Conservation (phyloP, 2,888 invertebrate species). For the Drosophila prostipennis region DNA sequence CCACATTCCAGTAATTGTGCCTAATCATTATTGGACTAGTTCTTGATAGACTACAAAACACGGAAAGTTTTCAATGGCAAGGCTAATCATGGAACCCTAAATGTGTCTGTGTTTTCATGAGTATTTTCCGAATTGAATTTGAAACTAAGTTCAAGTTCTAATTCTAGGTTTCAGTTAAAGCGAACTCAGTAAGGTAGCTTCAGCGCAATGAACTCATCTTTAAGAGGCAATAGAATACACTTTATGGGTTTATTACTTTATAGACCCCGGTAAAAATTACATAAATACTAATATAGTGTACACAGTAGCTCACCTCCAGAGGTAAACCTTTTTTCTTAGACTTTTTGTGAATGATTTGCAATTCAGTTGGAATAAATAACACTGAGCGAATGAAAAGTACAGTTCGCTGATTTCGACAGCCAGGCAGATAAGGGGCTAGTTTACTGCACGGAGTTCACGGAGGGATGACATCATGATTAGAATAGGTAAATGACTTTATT, state of each 20-base stretch:
- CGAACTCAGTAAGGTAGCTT: no score
- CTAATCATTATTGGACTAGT: background rate
- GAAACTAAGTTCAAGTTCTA: no score
- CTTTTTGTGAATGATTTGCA: constrained; percentile 20
- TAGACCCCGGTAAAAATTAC: background rate
- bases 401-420: constrained; percentile 43
- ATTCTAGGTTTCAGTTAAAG: background rate
- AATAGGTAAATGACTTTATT: background rate
- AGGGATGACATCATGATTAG: background rate
- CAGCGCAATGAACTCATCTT: background rate
- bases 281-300: background rate
- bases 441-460: background rate
- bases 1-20: constrained; percentile 15
- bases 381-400: constrained; percentile 50
- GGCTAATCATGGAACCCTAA: background rate
- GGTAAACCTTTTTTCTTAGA: constrained; percentile 4
- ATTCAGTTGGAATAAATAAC: constrained; percentile 13
- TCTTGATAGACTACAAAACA: no score
- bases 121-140: background rate
- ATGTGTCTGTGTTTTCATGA: background rate
- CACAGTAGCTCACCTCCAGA: no score
- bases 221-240: no score
- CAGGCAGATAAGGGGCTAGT: constrained; percentile 17
- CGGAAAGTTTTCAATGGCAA: background rate
- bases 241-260: background rate